Evolutionary conservation across 2,888 invertebrate species (phyloP), one percentile per base, ranked within the genome.

Genomic region (Harpalus rubripes): DNA sequence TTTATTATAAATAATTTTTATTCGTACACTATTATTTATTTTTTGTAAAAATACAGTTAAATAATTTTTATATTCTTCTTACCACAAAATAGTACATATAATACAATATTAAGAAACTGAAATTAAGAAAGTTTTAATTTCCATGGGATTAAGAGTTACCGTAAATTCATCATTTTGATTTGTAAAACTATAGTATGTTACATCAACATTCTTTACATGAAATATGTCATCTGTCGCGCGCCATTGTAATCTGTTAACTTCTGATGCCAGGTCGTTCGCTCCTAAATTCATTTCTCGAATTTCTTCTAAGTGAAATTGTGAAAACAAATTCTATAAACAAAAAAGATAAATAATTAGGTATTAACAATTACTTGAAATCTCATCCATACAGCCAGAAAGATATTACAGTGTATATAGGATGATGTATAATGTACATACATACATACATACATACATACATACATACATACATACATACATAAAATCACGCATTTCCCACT

Each of bases 41-140:
- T 22, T 22, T 1, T 22, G 22, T 2, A 22, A 22, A 44, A 44
- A 44, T 10, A 44, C 7, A 44, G 6, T 44, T 44, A 44, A 44
- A 44, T 44, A 10, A 44, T 44, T 10, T 10, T 10, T 10, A 44
- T 44, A 10, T 0, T 44, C 1, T 52, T 12, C 3, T 10, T 12
- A 52, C 4, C 22, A 74, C 5, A 32, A 72, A 32, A 7, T 15
- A 39, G 22, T 16, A 15, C 3, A 15, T 44, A 59, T 16, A 59
- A 16, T 32, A 39, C 26, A 32, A 12, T 41, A 10, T 26, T 12
- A 58, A 22, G 78, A n/a, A 41, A 89, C 83, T 80, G 90, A 89
- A 2, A 93, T 88, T 22, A 95, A 89, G 87, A 95, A 95, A 0
- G 95, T 95, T 58, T 93, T 92, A 81, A 96, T 96, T 90, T 96